Evolutionary conservation across 1,140 invertebrate species (phyloP).

Genomic region (Neodiprion pinetum): DNA sequence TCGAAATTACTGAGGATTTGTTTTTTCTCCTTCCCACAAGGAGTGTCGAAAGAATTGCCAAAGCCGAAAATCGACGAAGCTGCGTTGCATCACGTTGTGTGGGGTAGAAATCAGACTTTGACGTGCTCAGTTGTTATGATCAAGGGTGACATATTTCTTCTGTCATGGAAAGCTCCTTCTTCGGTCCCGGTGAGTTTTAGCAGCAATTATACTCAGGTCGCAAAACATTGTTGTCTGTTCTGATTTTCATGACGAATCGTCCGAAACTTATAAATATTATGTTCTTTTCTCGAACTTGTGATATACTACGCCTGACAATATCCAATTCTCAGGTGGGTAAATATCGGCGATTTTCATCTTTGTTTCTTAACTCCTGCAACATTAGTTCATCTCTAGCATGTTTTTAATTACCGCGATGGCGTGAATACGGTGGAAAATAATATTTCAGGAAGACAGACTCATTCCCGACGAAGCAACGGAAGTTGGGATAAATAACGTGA

Average conservation of each 20-base stretch:
- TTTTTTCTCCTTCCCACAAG: neutral
- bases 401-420: no score
- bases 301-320: no score
- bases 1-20: slow-evolving; percentile 13
- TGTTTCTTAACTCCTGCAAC: no score
- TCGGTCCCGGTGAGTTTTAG: neutral
- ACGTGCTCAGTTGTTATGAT: slow-evolving; percentile 38
- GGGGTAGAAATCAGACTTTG: slow-evolving; percentile 35
- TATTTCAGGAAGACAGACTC: no score
- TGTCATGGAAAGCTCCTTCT: neutral
- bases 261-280: slow-evolving; percentile 12
- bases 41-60: slow-evolving; percentile 28
- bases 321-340: no score
- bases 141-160: slow-evolving; percentile 32
- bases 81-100: slow-evolving; percentile 36
- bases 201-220: neutral
- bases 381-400: no score
- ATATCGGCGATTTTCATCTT: no score
- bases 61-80: slow-evolving; percentile 38
- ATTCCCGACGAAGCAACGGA: no score
- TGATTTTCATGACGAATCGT: slow-evolving; percentile 19
- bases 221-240: neutral
- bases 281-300: neutral
- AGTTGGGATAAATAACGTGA: no score
- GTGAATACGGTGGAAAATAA: no score